Evolutionary conservation across 1,140 invertebrate genomes (phyloP).

Genomic region (Trichonephila inaurata): DNA sequence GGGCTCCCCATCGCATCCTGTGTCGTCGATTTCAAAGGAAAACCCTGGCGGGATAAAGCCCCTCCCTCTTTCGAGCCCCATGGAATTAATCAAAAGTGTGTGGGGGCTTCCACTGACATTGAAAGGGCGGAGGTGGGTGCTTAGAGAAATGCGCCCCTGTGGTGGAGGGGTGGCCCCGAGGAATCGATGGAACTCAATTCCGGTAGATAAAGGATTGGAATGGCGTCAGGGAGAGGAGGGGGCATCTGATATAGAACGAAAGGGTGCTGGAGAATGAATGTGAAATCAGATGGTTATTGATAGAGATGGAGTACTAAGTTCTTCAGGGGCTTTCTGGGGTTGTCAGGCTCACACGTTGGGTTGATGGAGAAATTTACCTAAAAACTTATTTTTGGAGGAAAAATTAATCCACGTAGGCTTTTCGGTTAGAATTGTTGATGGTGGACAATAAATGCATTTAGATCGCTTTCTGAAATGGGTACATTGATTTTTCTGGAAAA

Average conservation of each 20-base stretch:
- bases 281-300: background rate
- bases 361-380: too few species aligned
- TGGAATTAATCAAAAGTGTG: background rate
- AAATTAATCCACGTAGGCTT: too few species aligned
- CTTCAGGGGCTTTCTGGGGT: too few species aligned
- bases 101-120: background rate
- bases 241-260: background rate
- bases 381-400: too few species aligned
- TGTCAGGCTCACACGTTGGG: too few species aligned
- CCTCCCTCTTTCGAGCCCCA: background rate
- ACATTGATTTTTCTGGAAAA: too few species aligned
- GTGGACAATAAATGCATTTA: too few species aligned
- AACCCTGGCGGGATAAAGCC: background rate
- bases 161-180: background rate
- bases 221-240: background rate
- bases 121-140: background rate
- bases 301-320: background rate
- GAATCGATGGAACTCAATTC: background rate
- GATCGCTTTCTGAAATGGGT: too few species aligned
- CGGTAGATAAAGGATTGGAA: background rate
- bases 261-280: background rate
- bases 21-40: slow-evolving; percentile 6
- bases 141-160: slow-evolving; percentile 4
- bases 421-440: too few species aligned
- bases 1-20: background rate